Base-by-base conservation (phyloP, 2,113 vertebrate genomes). In the Tretioscincus oriximinensis region DNA sequence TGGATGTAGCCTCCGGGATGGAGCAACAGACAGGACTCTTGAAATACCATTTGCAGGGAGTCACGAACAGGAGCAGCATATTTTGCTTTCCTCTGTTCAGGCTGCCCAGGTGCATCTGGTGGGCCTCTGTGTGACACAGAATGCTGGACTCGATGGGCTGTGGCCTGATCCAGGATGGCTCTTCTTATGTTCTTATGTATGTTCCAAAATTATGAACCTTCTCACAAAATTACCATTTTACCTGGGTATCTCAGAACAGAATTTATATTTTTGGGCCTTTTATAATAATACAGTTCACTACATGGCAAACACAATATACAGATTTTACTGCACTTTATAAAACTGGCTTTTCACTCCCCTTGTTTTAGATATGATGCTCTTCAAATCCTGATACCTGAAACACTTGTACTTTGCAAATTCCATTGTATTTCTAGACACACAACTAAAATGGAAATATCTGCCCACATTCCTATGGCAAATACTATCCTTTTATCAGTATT, bases 201-300 rank as follows among this genome's bases (percentile, higher is more conserved):
- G n/a, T n/a, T n/a, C n/a, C n/a, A n/a, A n/a, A n/a, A n/a, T n/a
- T n/a, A n/a, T n/a, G n/a, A n/a, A n/a, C n/a, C n/a, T n/a, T n/a
- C n/a, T n/a, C n/a, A n/a, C n/a, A n/a, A n/a, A n/a, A n/a, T n/a
- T n/a, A n/a, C n/a, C n/a, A n/a, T 54, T 54, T 54, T 14, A 54
- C 16, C 51, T 54, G 51, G 51, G 51, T 77, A 81, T 35, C 1
- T 5, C 9, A 85, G 35, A 83, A 77, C 82, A 72, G 81, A 84
- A 20, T 31, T 31, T 73, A 28, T 1, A 76, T 76, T 76, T 12
- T 41, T 45, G 22, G 16, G 11, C 22, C 4, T 54, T 20, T 20
- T 58, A 9, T 73, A 31, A 11, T 20, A 24, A 24, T 28, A 26
- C 49, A 73, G 70, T n/a, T n/a, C n/a, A 10, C 6, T 10, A 16